phyloP scores from a whole-genome alignment of 1,140 invertebrate species.

The Lordiphosa clarofinis region DNA sequence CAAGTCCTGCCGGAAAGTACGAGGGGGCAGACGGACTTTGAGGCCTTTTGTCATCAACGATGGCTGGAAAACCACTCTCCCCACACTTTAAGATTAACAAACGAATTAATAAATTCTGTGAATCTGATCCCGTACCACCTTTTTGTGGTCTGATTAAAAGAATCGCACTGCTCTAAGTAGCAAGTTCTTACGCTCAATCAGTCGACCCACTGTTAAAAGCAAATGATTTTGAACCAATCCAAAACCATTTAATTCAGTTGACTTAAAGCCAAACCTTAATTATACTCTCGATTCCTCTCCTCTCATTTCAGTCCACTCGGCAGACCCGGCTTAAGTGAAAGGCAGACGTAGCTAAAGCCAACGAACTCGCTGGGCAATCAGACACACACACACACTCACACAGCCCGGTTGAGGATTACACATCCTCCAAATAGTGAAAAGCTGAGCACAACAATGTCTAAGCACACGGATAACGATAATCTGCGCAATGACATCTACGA shows the following conservation, averaged over 20 bases:
- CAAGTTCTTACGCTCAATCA: too few species aligned
- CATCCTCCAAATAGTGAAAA: slow-evolving; percentile 26
- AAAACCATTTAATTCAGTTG: background rate
- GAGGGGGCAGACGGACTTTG: too few species aligned
- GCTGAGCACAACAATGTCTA: slow-evolving; percentile 61
- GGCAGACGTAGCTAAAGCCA: slow-evolving; percentile 25
- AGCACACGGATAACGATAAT: slow-evolving; percentile 78
- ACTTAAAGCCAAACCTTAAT: slow-evolving; percentile 13
- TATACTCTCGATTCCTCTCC: slow-evolving; percentile 1
- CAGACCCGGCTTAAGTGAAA: slow-evolving; percentile 33
- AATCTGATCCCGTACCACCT: too few species aligned
- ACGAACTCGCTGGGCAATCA: slow-evolving; percentile 31
- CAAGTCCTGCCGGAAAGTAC: too few species aligned
- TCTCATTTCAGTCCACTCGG: slow-evolving; percentile 35
- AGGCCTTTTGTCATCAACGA: too few species aligned
- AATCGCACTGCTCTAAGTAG: too few species aligned
- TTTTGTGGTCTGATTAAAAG: too few species aligned
- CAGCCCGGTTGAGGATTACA: slow-evolving; percentile 38
- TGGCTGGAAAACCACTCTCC: too few species aligned
- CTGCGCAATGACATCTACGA: slow-evolving; percentile 79
- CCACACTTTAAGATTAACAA: too few species aligned
- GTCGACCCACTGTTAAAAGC: too few species aligned
- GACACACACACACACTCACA: slow-evolving; percentile 4
- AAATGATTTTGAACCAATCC: background rate
- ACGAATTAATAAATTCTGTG: too few species aligned